Evolutionary conservation across 64 coral and sea anemone species (phyloP), one percentile per base, ranked within the genome.

Genomic region (Dendrophyllia cribrosa): DNA sequence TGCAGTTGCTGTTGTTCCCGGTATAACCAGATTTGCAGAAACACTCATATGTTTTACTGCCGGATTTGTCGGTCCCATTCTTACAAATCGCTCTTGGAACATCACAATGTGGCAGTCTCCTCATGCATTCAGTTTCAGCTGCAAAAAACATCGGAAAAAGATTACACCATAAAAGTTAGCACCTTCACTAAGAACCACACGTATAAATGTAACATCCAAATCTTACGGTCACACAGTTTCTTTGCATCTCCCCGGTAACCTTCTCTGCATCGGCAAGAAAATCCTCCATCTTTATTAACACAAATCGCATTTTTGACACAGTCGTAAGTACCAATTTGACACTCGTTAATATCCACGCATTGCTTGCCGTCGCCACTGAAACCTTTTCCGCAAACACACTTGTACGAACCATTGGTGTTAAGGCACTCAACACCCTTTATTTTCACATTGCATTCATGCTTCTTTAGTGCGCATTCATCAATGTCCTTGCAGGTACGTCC

Each of bases 341-440:
- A 77, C 75, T 77, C 75, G 75, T 77, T 16, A 20, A 77, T 77
- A 56, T 77, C 21, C 21, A 43, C 25, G 19, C 73, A 75, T 6
- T 5, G 21, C 21, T 78, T 78, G 6, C 76, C 76, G 51, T 59
- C 51, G 9, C 76, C 76, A 58, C 20, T 26, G 11, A 58, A 78
- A 78, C 76, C 76, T 58, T 55, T 34, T 0, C 8, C 20, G 5
- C 76, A 78, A 59, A 59, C 76, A 21, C 76, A 78, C n/a, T 58
- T 58, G 76, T 58, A 78, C 19, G 76, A 78, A 2, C 76, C 76
- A 58, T 59, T 23, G 0, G 76, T 78, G 51, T 78, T 78, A 5
- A 25, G 8, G n/a, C 76, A 78, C 50, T 13, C 50, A 58, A 56
- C 46, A 2, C 50, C 21, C 24, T 26, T 50, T 26, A 10, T 71